Conservation (phyloP, 2,113 vertebrate genomes). For the Rafetus swinhoei region DNA sequence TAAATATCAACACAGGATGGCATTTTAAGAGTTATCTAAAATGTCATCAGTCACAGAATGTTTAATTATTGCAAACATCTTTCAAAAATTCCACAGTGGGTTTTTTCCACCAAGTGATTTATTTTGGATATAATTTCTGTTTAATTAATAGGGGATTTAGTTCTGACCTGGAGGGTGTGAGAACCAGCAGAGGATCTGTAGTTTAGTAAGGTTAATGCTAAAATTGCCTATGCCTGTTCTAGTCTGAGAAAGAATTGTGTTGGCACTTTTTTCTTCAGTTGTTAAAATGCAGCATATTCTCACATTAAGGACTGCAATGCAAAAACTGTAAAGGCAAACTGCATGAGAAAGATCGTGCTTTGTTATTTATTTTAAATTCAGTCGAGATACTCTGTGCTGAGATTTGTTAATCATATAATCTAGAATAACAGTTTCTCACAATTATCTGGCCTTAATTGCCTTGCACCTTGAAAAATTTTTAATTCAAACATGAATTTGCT, state of each 20-base stretch:
- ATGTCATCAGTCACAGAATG: conserved; percentile 79
- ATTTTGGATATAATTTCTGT: conserved; percentile 83
- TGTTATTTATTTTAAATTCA: conserved; percentile 68
- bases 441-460: conserved; percentile 39
- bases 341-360: conserved; percentile 20
- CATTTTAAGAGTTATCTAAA: conserved; percentile 82
- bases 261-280: conserved; percentile 53
- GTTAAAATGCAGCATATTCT: conserved; percentile 36
- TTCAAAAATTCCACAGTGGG: conserved; percentile 75
- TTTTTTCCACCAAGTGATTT: conserved; percentile 78
- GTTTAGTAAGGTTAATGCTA: conserved; percentile 58
- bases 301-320: conserved; percentile 46
- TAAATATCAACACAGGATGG: conserved; percentile 73
- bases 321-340: conserved; percentile 64
- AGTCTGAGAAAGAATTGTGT: background rate
- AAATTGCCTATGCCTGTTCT: conserved; percentile 73
- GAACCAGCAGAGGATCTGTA: conserved; percentile 70
- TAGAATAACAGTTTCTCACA: conserved; percentile 59
- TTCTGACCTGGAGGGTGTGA: conserved; percentile 79
- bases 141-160: conserved; percentile 86
- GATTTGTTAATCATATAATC: conserved; percentile 44
- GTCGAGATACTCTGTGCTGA: conserved; percentile 31
- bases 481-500: conserved; percentile 57
- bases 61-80: conserved; percentile 84
- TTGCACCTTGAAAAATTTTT: conserved; percentile 54